phyloP scores from a whole-genome alignment of 2,113 vertebrate genomes.

The Proteles cristata region DNA sequence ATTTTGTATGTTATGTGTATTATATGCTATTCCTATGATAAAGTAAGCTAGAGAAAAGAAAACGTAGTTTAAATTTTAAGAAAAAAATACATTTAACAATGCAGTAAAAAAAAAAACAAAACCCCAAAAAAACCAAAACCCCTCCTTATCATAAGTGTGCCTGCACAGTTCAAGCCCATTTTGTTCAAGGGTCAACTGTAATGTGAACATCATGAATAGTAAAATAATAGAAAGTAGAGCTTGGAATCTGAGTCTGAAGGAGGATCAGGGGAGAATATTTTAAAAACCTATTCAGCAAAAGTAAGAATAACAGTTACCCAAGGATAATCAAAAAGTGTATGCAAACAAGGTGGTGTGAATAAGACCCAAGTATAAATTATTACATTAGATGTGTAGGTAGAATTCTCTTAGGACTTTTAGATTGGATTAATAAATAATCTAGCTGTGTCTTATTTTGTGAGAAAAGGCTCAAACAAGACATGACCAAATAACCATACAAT shows the following conservation, averaged over 20 bases:
- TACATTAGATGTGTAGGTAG: neutral
- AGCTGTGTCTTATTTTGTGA: neutral
- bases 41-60: neutral
- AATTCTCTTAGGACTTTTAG: neutral
- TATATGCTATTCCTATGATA: neutral
- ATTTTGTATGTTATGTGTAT: neutral
- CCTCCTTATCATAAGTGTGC: neutral
- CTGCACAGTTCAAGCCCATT: neutral
- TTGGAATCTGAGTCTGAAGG: neutral
- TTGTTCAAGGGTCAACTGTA: neutral
- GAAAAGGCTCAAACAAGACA: neutral
- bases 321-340: neutral
- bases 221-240: neutral
- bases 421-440: neutral
- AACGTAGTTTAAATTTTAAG: neutral
- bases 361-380: neutral
- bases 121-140: too few species aligned
- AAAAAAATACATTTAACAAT: neutral
- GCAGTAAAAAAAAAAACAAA: neutral
- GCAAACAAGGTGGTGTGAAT: neutral
- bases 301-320: neutral
- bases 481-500: neutral
- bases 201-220: neutral
- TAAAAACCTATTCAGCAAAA: neutral
- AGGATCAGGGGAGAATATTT: neutral